Conservation (phyloP, 1,140 invertebrate species). For the Drosophila eugracilis region DNA sequence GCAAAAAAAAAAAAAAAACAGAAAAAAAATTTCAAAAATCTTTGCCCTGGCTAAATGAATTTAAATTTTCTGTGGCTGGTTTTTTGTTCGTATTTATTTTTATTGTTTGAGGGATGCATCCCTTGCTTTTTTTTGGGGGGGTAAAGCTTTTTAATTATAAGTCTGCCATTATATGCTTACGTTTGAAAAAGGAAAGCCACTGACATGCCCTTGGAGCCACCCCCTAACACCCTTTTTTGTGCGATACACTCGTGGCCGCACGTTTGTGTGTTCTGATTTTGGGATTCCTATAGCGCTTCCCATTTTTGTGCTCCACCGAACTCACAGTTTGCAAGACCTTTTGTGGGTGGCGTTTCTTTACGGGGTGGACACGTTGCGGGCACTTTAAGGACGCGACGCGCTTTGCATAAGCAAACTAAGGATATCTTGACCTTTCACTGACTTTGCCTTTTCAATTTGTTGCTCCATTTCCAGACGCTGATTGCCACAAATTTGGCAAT, state of each 20-base stretch:
- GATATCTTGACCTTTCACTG: constrained; percentile 42
- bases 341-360: constrained; percentile 31
- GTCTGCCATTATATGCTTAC: constrained; percentile 42
- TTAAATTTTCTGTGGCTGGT: constrained; percentile 39
- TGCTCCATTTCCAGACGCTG: constrained; percentile 72
- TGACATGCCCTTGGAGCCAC: background rate
- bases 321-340: constrained; percentile 28
- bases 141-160: constrained; percentile 45
- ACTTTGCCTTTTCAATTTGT: constrained; percentile 53
- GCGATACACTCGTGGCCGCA: constrained; percentile 14
- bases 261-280: constrained; percentile 65
- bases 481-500: constrained; percentile 78
- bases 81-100: constrained; percentile 2
- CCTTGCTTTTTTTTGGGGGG: background rate
- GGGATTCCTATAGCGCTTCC: constrained; percentile 39
- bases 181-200: constrained; percentile 13
- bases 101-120: constrained; percentile 10
- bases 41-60: constrained; percentile 30
- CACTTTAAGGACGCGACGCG: constrained; percentile 73
- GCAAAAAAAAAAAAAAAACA: constrained; percentile 13
- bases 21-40: constrained; percentile 7
- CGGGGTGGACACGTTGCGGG: constrained; percentile 56
- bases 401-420: constrained; percentile 58
- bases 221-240: background rate
- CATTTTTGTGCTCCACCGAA: constrained; percentile 5